Evolutionary conservation across 2,113 vertebrate genomes (phyloP), one percentile per base, ranked within the genome.

Genomic region (Python bivittatus): DNA sequence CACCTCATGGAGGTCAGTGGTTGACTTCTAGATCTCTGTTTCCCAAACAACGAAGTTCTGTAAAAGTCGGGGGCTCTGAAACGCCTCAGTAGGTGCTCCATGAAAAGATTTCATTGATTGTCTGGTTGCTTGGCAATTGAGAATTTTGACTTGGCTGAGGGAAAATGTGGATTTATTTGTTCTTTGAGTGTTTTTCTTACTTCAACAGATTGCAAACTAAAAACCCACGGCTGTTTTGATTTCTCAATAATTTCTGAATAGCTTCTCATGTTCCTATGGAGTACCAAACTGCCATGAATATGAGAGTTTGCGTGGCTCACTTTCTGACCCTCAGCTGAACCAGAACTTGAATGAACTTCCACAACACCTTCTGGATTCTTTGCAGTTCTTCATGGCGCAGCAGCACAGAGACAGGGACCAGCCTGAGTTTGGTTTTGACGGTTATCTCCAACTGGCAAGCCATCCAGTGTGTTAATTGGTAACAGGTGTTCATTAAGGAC

Each of bases 401-500:
- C 44, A 68, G 6, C 88, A 15, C 22, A 22, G 42, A 89, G 52
- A 89, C 10, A 72, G 20, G 20, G 48, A 10, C 9, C 33, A 42
- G 42, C 11, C 56, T 8, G 11, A 42, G 33, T 42, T 83, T 38
- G 57, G n/a, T 13, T 12, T 27, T 2, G 29, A 90, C n/a, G 13
- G 13, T 85, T 60, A 2, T 60, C 42, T 85, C 56, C 83, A 60
- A 27, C 56, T 44, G 15, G 22, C n/a, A 56, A 58, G 33, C 56
- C 56, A 83, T 83, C 38, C 33, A 20, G 1, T 4, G 15, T 10
- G 6, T 58, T n/a, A 52, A 25, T 7, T 68, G 27, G 7, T 54
- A 60, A 60, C 1, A 58, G 72, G 9, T 58, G 33, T 58, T 72
- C 83, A 95, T 13, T 57, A 54, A 90, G 27, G 89, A 91, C 92